Evolutionary conservation across 1,140 invertebrate species (phyloP).

Genomic region (Trigoniulus corallinus): DNA sequence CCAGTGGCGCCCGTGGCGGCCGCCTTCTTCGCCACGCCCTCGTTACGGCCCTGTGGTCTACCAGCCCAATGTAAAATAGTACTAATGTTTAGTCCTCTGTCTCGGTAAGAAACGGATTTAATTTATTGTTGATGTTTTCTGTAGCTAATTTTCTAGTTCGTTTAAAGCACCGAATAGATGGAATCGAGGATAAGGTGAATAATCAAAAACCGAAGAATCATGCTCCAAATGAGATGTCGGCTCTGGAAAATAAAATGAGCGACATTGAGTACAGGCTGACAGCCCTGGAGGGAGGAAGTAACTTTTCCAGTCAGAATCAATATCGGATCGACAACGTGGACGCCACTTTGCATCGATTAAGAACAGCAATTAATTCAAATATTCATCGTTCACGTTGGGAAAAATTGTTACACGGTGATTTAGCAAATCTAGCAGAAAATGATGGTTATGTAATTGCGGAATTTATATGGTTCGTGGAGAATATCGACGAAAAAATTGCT

Average conservation of each 20-base stretch:
- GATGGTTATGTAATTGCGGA: slow-evolving; percentile 6
- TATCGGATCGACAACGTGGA: background rate
- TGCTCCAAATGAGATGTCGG: background rate
- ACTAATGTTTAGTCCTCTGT: too few species aligned
- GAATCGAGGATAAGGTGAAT: background rate
- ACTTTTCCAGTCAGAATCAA: background rate
- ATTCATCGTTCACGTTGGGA: background rate
- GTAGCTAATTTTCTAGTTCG: background rate
- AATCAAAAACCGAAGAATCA: background rate
- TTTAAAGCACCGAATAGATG: background rate
- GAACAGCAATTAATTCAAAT: background rate
- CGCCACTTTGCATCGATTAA: slow-evolving; percentile 1
- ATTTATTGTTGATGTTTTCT: too few species aligned
- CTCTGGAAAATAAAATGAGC: slow-evolving; percentile 1
- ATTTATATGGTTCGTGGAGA: slow-evolving; percentile 2
- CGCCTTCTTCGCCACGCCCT: too few species aligned
- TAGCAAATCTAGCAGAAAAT: background rate
- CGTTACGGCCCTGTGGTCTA: too few species aligned
- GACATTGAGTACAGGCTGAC: background rate
- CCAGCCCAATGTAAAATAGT: too few species aligned
- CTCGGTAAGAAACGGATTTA: too few species aligned
- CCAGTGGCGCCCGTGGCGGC: too few species aligned
- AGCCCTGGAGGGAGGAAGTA: background rate
- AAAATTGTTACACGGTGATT: background rate
- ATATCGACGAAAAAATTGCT: slow-evolving; percentile 5